phyloP scores from a whole-genome alignment of 2,888 invertebrate species.

The Melanchra persicariae region DNA sequence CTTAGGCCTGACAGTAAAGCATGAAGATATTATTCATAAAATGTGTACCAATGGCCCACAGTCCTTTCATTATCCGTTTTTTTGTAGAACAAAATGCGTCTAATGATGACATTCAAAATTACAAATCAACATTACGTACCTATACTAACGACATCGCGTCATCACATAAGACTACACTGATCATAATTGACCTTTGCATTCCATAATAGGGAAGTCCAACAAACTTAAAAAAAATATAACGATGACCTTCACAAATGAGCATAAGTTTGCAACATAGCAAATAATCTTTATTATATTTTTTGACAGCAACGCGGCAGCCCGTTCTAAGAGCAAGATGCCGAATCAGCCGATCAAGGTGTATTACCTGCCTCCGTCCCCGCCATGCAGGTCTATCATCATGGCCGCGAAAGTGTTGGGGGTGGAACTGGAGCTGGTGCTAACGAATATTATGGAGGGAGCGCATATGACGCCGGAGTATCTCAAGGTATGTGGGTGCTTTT shows the following conservation, averaged over 20 bases:
- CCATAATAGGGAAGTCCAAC: background rate
- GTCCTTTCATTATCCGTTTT: background rate
- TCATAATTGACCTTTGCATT: constrained; percentile 17
- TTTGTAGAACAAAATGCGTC: too few relatives aligned
- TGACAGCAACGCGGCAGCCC: constrained; percentile 85
- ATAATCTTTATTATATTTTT: constrained; percentile 36
- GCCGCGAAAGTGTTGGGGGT: constrained; percentile 92
- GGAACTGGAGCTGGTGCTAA: constrained; percentile 91
- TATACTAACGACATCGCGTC: background rate
- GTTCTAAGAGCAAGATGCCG: constrained; percentile 85
- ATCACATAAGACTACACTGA: background rate
- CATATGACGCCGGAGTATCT: constrained; percentile 92
- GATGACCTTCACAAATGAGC: background rate
- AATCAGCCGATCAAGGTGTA: constrained; percentile 91
- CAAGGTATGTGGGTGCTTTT: constrained; percentile 86
- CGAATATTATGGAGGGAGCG: constrained; percentile 91
- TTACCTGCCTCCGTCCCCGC: constrained; percentile 91
- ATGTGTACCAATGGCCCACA: background rate
- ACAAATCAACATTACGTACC: background rate
- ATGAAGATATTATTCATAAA: background rate
- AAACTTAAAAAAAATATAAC: constrained; percentile 1
- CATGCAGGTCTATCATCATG: constrained; percentile 92
- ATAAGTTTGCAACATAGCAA: background rate
- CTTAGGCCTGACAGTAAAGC: too few relatives aligned
- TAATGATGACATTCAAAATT: constrained; percentile 5